These are phyloP conservation scores for Scolopax mira DNA, from an alignment of 2,113 vertebrate genomes.

Conservation along the genomic window DNA sequence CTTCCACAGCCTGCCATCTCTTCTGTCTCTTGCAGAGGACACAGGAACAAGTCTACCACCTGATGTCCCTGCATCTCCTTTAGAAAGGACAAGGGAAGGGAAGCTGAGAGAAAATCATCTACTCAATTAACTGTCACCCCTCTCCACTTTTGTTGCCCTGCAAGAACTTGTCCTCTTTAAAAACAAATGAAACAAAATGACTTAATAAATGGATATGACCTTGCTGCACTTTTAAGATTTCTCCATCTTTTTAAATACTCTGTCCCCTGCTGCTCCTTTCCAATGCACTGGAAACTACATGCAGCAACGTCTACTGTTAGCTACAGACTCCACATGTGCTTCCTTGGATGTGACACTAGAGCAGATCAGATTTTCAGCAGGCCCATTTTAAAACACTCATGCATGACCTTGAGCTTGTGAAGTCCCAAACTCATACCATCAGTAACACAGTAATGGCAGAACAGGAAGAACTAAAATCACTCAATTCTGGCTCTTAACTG, in stretches of 20 bases:
- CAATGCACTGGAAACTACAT: neutral
- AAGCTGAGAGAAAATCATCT: neutral
- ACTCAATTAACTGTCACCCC: neutral
- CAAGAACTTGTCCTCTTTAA: neutral
- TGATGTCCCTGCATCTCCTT: neutral
- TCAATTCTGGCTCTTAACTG: neutral
- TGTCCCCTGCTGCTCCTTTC: neutral
- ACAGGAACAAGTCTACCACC: neutral
- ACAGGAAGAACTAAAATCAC: neutral
- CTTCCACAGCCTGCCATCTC: neutral
- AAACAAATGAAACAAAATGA: neutral
- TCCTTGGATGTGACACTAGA: neutral
- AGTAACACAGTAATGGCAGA: neutral
- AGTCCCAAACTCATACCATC: neutral
- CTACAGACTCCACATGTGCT: neutral
- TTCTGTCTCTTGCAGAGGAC: neutral
- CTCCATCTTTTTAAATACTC: neutral
- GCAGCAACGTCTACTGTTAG: neutral
- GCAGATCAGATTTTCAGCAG: neutral
- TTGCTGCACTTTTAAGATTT: neutral
- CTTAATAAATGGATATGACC: neutral
- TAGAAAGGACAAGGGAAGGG: neutral
- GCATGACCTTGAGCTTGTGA: rapidly evolving
- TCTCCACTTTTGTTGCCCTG: neutral
- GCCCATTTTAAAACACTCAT: neutral